phyloP scores from a whole-genome alignment of 2,113 vertebrate genomes.

The Falcunculus frontatus region DNA sequence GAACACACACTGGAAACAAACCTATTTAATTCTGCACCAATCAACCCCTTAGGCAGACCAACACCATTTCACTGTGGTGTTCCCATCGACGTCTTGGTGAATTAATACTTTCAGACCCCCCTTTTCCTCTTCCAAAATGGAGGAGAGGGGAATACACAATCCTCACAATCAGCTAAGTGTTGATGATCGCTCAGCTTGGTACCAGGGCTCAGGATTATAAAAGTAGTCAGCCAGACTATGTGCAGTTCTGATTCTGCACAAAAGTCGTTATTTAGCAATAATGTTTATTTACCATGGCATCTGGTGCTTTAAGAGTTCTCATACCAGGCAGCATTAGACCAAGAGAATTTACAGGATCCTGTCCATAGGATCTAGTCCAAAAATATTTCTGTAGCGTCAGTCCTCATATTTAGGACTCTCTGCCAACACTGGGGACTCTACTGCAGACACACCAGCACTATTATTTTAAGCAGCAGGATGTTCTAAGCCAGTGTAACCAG shows the following conservation, averaged over 20 bases:
- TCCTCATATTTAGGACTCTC: not conserved
- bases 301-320: not conserved
- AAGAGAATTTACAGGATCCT: not conserved
- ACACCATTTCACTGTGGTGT: not conserved
- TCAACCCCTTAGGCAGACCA: not conserved
- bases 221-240: not conserved
- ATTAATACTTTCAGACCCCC: not conserved
- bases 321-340: not conserved
- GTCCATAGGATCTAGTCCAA: not conserved
- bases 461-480: not conserved
- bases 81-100: rapidly evolving
- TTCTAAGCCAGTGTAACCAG: not conserved
- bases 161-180: not conserved
- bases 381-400: not conserved
- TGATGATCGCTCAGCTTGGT: not conserved
- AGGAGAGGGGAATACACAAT: not conserved
- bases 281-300: not conserved
- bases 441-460: not conserved
- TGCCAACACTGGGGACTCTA: not conserved
- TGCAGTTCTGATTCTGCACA: not conserved
- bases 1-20: not conserved
- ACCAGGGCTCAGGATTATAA: not conserved
- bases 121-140: not conserved
- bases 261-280: not conserved
- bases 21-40: not conserved